Base-by-base conservation (phyloP, 23 tunicate genomes). In the Pegea sp. region DNA sequence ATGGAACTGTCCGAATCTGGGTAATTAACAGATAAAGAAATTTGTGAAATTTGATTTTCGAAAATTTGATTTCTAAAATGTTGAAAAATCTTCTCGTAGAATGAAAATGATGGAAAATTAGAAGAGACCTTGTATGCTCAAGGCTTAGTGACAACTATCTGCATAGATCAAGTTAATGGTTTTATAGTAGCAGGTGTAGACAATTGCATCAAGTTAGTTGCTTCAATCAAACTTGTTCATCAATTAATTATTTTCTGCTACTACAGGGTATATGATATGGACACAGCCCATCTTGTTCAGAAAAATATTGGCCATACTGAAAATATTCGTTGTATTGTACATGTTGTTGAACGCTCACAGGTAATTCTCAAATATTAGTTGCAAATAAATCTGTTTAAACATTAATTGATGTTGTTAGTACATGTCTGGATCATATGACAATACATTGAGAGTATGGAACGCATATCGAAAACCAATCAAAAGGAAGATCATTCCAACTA, bases 401-500 rank as follows among this genome's bases (percentile, higher is more conserved):
- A 51, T 6, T 13, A 7, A 51, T 13, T 51, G 56, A 13, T 51
- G 8, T 18, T 51, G 22, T 51, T 57, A 84, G 95, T 84, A 84
- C 65, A 57, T 84, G 28, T 61, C 95, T 23, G 80, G 95, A 16
- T 84, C 95, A 5, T 84, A 77, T 76, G 95, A 84, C 30, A 69
- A 84, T 44, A 69, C 84, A 16, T 54, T 84, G 4, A 63, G 95
- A 55, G 74, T 84, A 4, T 84, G 95, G 95, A 84, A 84, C 57
- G 74, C 95, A 0, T 84, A 84, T 50, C 55, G 69, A 26, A 42
- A 77, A 29, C 79, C 95, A n/a, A 29, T 62, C 0, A 57, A 72
- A 28, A 68, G 95, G 16, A 46, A 38, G 46, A 8, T 16, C 46
- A n/a, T n/a, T n/a, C n/a, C n/a, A n/a, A n/a, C n/a, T n/a, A n/a